Conservation (phyloP, 2,113 vertebrate species). For the Numenius arquata region DNA sequence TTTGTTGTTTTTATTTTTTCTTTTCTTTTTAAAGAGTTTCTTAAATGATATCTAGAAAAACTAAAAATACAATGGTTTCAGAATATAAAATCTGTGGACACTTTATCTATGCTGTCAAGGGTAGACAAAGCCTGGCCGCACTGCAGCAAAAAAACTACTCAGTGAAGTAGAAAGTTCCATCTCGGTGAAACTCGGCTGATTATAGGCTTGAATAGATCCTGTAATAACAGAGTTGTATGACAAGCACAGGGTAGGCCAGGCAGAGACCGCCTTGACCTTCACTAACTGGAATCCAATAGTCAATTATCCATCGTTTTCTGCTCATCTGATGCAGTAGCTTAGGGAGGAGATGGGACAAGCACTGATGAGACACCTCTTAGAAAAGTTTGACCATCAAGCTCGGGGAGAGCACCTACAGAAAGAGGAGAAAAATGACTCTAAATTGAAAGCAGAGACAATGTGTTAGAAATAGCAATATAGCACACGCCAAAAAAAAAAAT, state of each 20-base stretch:
- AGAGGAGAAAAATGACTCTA: background rate
- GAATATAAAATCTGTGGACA: background rate
- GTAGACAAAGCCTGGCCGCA: background rate
- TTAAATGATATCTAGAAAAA: background rate
- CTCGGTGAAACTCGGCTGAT: background rate
- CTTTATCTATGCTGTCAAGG: background rate
- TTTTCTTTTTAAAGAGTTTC: background rate
- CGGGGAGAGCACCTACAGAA: background rate
- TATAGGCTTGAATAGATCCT: constrained; percentile 19
- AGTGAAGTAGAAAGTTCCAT: constrained; percentile 2
- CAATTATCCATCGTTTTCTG: constrained; percentile 24
- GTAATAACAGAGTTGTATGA: constrained; percentile 24
- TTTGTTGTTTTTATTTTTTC: background rate
- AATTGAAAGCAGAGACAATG: background rate
- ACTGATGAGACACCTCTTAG: background rate
- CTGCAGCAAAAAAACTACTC: background rate
- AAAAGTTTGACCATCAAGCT: background rate
- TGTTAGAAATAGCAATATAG: background rate
- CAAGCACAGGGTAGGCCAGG: background rate
- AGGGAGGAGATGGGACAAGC: background rate
- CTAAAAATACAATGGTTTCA: background rate
- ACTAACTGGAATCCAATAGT: constrained; percentile 42
- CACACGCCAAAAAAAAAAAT: background rate
- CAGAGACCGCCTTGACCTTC: constrained; percentile 20
- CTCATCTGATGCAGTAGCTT: background rate